Evolutionary conservation across 1,140 invertebrate species (phyloP).

Genomic region (Argopecten irradians): DNA sequence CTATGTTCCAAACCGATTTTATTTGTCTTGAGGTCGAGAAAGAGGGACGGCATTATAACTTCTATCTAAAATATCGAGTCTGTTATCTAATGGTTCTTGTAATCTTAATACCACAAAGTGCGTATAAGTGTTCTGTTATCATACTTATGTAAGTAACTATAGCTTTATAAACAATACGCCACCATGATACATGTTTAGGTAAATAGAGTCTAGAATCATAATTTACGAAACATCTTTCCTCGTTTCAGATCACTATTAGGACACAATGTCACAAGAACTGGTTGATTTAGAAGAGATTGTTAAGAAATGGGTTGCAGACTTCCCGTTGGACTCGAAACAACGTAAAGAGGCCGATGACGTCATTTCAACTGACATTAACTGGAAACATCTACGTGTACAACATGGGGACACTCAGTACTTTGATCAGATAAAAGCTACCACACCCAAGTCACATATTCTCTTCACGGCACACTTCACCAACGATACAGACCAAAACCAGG

Average conservation of each 20-base stretch:
- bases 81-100: no score
- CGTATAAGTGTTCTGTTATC: no score
- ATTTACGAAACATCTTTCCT: no score
- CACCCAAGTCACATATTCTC: conserved; percentile 66
- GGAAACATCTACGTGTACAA: conserved; percentile 59
- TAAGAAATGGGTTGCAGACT: conserved; percentile 58
- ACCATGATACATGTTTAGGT: no score
- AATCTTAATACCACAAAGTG: no score
- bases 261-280: conserved; percentile 60
- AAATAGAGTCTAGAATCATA: no score
- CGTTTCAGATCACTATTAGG: background rate
- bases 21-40: no score
- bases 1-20: no score
- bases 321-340: conserved; percentile 61
- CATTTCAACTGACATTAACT: conserved; percentile 62
- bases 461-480: conserved; percentile 70
- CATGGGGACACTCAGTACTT: conserved; percentile 65
- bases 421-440: conserved; percentile 53
- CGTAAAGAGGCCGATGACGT: conserved; percentile 66
- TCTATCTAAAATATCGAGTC: no score
- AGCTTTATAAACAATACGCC: no score
- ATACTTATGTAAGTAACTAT: no score
- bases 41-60: no score
- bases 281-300: conserved; percentile 67
- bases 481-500: conserved; percentile 65